Percentiles rank a stretch among this genome's conserved stretches.
phyloP scores from a whole-genome alignment of 37 sponge, comb jelly and placozoan genomes.

The Cliona cf. orientalis region DNA sequence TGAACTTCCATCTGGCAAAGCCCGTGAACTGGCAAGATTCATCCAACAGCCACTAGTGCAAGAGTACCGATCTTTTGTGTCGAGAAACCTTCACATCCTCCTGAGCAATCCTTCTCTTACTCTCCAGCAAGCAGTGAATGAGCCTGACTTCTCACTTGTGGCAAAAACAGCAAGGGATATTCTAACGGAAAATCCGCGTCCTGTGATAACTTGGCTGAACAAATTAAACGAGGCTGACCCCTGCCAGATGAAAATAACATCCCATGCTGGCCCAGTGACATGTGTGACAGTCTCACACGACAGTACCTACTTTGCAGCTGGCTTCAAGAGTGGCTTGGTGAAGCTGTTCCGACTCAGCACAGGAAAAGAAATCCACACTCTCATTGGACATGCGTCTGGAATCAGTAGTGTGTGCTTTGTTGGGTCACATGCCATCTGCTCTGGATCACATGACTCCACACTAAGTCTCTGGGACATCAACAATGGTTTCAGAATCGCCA shows the following conservation, averaged over 20 bases:
- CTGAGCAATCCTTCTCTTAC: conserved; percentile 67
- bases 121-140: conserved; percentile 92
- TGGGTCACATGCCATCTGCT: conserved; percentile 65
- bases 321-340: conserved; percentile 73
- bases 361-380: conserved; percentile 75
- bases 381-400: conserved; percentile 85
- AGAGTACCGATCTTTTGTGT: conserved; percentile 79
- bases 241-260: conserved; percentile 74
- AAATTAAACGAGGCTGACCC: conserved; percentile 55
- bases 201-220: conserved; percentile 78
- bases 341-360: conserved; percentile 76
- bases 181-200: conserved; percentile 20
- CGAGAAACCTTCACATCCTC: conserved; percentile 86
- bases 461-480: conserved; percentile 92
- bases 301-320: conserved; percentile 71
- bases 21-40: conserved; percentile 59
- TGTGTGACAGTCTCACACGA: conserved; percentile 79
- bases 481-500: conserved; percentile 72
- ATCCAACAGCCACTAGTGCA: conserved; percentile 57
- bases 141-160: conserved; percentile 56
- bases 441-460: conserved; percentile 79
- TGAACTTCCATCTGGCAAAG: conserved; percentile 42
- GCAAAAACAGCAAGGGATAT: conserved; percentile 40
- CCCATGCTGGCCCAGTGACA: conserved; percentile 42
- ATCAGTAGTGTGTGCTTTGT: conserved; percentile 84